Conservation (phyloP, 2,113 vertebrate species). For the Dasyurus viverrinus region DNA sequence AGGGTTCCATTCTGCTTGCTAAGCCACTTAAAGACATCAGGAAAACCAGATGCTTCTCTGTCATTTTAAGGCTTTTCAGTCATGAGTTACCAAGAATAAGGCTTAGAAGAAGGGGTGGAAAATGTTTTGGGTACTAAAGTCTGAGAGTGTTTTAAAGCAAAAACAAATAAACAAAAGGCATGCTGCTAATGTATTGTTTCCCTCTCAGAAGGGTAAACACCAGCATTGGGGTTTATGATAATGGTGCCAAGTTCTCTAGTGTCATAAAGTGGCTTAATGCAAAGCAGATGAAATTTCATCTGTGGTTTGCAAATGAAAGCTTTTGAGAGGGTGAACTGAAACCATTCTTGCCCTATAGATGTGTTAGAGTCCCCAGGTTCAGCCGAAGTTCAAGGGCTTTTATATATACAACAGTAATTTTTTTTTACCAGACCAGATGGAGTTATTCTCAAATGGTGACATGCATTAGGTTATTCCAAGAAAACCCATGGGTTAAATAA, state of each 20-base stretch:
- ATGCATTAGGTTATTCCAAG: not conserved
- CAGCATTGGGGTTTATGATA: slow-evolving; percentile 64
- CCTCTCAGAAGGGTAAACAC: slow-evolving; percentile 66
- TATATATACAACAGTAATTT: not conserved
- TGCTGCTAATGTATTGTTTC: slow-evolving; percentile 82
- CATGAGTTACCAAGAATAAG: slow-evolving; percentile 78
- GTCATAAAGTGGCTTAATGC: slow-evolving; percentile 83
- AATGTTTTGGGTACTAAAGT: slow-evolving; percentile 76
- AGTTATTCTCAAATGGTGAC: not conserved
- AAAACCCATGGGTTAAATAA: not conserved
- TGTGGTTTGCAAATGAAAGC: slow-evolving; percentile 80
- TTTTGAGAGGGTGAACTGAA: slow-evolving; percentile 81
- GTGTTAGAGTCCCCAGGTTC: slow-evolving; percentile 74
- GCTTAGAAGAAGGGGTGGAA: slow-evolving; percentile 75
- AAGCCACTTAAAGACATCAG: slow-evolving; percentile 75
- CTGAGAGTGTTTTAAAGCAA: slow-evolving; percentile 78
- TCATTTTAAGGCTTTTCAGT: slow-evolving; percentile 75
- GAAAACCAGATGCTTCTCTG: slow-evolving; percentile 81
- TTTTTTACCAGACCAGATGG: not conserved
- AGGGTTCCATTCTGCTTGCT: slow-evolving; percentile 75
- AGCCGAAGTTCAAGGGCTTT: slow-evolving; percentile 75
- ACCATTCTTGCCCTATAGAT: slow-evolving; percentile 73
- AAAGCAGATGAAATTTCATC: slow-evolving; percentile 87
- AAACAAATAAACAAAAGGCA: slow-evolving; percentile 83
- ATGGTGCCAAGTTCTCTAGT: slow-evolving; percentile 81